Percentiles rank a stretch among this genome's conserved stretches.
phyloP scores from a whole-genome alignment of 2,797 vertebrate species.

The Sebastes vulpes region DNA sequence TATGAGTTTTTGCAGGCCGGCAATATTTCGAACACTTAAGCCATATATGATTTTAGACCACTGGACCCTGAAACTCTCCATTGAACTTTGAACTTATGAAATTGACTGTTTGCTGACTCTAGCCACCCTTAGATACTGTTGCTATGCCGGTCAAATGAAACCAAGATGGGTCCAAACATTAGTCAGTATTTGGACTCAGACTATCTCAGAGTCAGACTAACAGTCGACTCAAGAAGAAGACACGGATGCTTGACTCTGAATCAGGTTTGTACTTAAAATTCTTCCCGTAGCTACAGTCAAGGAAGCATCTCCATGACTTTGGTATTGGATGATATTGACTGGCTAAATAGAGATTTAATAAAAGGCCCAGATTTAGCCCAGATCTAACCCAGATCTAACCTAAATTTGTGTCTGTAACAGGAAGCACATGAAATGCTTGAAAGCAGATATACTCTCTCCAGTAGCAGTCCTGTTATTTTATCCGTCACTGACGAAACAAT shows the following conservation, averaged over 20 bases:
- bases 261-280: background rate
- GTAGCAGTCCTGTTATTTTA: slow-evolving; percentile 20
- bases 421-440: background rate
- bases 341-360: background rate
- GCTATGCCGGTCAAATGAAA: background rate
- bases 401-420: background rate
- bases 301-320: background rate
- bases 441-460: background rate
- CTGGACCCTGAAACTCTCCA: background rate
- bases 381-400: background rate
- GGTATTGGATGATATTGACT: background rate
- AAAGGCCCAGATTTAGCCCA: background rate
- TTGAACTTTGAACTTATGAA: background rate
- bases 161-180: background rate
- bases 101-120: background rate
- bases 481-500: slow-evolving; percentile 10
- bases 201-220: background rate
- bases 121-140: too few relatives aligned
- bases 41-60: background rate
- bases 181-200: background rate
- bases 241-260: too few relatives aligned
- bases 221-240: background rate
- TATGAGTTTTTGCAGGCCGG: background rate
- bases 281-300: background rate
- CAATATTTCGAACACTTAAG: background rate